Percentiles rank a stretch among this genome's conserved stretches.
phyloP scores from a whole-genome alignment of 1,140 invertebrate genomes.

The Potamilus streckersoni region DNA sequence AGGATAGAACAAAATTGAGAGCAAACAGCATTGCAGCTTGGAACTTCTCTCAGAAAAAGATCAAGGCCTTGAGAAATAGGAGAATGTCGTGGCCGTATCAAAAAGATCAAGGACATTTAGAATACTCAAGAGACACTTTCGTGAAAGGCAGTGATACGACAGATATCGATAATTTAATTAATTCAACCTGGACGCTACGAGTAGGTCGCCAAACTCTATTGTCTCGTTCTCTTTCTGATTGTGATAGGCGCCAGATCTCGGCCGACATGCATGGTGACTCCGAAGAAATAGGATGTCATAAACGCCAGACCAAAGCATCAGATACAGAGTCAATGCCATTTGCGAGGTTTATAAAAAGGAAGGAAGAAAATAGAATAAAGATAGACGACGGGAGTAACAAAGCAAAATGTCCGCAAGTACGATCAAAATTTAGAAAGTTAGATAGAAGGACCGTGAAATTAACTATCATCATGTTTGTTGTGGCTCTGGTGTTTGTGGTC shows the following conservation, averaged over 20 bases:
- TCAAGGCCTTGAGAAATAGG: too few relatives aligned
- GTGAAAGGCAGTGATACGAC: too few relatives aligned
- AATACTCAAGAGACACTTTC: too few relatives aligned
- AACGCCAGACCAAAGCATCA: not conserved
- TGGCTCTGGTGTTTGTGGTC: slow-evolving; percentile 18
- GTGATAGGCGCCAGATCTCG: not conserved
- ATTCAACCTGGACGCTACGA: too few relatives aligned
- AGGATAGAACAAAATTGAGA: too few relatives aligned
- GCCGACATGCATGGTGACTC: not conserved
- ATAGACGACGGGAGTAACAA: not conserved
- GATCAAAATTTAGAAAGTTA: not conserved
- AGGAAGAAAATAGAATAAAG: not conserved
- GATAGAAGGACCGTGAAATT: slow-evolving; percentile 21
- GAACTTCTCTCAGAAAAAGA: too few relatives aligned
- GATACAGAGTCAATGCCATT: not conserved
- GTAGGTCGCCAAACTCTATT: too few relatives aligned
- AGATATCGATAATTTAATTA: too few relatives aligned
- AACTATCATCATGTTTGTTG: slow-evolving; percentile 25
- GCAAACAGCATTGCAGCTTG: too few relatives aligned
- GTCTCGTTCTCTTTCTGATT: too few relatives aligned
- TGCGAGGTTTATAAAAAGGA: not conserved
- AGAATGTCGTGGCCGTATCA: too few relatives aligned
- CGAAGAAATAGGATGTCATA: not conserved
- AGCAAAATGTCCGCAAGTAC: not conserved
- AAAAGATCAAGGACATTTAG: too few relatives aligned